These are phyloP conservation scores for Oscheius onirici DNA, from an alignment of 2,888 invertebrate species.

Conservation along the genomic window DNA sequence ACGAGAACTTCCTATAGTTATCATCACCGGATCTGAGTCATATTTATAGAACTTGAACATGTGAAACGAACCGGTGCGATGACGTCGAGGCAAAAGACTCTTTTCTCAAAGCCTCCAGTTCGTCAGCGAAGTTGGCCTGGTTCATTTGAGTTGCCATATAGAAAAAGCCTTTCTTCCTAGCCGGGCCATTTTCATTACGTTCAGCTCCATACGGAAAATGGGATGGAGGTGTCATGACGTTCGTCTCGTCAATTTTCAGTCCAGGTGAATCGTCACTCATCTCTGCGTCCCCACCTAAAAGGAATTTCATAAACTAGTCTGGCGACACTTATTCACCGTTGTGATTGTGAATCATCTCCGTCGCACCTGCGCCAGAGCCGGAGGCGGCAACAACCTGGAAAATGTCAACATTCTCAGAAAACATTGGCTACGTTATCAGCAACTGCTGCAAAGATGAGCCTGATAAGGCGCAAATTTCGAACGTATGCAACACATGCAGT, in stretches of 20 bases:
- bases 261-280: slow-evolving; percentile 37
- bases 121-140: slow-evolving; percentile 47
- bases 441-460: too few species aligned
- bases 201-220: neutral
- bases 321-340: slow-evolving; percentile 7
- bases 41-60: neutral
- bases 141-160: slow-evolving; percentile 38
- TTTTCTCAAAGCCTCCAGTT: slow-evolving; percentile 66
- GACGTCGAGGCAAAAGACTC: slow-evolving; percentile 55
- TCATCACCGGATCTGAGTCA: slow-evolving; percentile 27
- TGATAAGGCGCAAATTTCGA: too few species aligned
- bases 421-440: too few species aligned
- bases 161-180: slow-evolving; percentile 60
- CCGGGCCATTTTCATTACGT: slow-evolving; percentile 28
- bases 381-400: neutral
- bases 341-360: neutral
- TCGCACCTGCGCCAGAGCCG: neutral
- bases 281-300: slow-evolving; percentile 29
- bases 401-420: too few species aligned
- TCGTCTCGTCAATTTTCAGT: slow-evolving; percentile 30
- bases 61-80: neutral
- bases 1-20: slow-evolving; percentile 17
- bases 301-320: neutral
- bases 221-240: slow-evolving; percentile 5
- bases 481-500: too few species aligned